Conservation (phyloP, 2,888 invertebrate genomes). For the Coenonympha glycerion region DNA sequence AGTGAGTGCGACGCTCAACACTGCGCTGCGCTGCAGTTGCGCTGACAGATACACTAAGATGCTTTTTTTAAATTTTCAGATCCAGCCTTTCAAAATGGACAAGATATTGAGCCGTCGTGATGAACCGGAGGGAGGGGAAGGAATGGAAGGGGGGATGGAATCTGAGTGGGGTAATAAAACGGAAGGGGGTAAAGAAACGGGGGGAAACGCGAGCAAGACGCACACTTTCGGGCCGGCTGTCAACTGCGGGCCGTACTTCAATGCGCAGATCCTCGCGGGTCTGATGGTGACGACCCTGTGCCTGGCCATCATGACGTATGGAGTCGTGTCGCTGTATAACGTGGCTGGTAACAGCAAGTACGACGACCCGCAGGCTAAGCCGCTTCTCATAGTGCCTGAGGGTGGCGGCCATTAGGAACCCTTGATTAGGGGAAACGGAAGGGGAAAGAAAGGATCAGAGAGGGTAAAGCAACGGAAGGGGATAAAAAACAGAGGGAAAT, state of each 20-base stretch:
- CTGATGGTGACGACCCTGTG: constrained; percentile 37
- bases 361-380: constrained; percentile 46
- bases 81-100: constrained; percentile 23
- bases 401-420: not conserved
- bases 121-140: no score
- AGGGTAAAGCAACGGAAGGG: no score
- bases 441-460: no score
- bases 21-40: no score
- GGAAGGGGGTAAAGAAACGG: no score
- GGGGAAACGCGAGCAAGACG: not conserved
- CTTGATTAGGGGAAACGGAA: not conserved
- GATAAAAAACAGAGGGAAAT: no score
- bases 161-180: no score
- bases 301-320: constrained; percentile 35
- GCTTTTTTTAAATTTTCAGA: no score
- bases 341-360: constrained; percentile 37
- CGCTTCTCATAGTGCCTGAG: constrained; percentile 23
- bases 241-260: constrained; percentile 50
- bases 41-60: no score
- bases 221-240: constrained; percentile 35
- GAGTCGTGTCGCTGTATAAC: constrained; percentile 34
- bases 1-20: no score
- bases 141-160: no score
- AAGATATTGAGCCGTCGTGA: not conserved
- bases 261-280: constrained; percentile 34